A percentile compares a stretch with the other conserved stretches of the same genome.
Conservation (phyloP, 2,797 vertebrate genomes). For the Myotis findleyi region DNA sequence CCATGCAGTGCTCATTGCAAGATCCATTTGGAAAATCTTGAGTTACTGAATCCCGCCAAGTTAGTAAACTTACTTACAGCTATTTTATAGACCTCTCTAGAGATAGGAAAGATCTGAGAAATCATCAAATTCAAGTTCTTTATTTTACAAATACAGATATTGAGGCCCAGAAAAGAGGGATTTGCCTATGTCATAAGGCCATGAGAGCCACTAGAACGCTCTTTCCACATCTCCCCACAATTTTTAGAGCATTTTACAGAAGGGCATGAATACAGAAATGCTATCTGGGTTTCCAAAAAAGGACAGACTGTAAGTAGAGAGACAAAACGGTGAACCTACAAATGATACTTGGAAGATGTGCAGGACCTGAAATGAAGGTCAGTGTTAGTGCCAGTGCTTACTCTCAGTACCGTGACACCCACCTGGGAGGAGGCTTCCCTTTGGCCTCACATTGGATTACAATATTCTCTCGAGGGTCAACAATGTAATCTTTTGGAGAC, state of each 20-base stretch:
- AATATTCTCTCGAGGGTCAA: constrained; percentile 98
- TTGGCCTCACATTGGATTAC: constrained; percentile 97
- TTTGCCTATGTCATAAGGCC: not conserved
- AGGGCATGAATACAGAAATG: not conserved
- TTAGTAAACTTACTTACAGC: not conserved
- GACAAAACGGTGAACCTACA: not conserved
- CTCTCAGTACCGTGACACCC: constrained; percentile 64
- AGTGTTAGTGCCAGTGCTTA: not conserved
- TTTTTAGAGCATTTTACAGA: not conserved
- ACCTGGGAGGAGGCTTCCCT: constrained; percentile 98
- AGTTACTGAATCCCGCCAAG: not conserved
- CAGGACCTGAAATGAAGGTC: not conserved
- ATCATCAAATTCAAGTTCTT: not conserved
- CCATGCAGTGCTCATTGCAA: not conserved
- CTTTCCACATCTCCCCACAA: not conserved
- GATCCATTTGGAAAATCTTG: not conserved
- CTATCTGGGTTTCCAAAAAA: not conserved
- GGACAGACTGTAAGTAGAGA: not conserved
- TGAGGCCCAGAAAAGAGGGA: constrained; percentile 4
- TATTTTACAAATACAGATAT: not conserved
- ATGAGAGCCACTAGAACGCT: not conserved
- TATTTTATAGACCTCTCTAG: not conserved
- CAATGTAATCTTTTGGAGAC: constrained; percentile 97
- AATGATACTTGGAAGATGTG: not conserved
- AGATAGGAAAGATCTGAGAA: not conserved